phyloP scores from a whole-genome alignment of 2,888 invertebrate species.

The Cistogaster globosa region DNA sequence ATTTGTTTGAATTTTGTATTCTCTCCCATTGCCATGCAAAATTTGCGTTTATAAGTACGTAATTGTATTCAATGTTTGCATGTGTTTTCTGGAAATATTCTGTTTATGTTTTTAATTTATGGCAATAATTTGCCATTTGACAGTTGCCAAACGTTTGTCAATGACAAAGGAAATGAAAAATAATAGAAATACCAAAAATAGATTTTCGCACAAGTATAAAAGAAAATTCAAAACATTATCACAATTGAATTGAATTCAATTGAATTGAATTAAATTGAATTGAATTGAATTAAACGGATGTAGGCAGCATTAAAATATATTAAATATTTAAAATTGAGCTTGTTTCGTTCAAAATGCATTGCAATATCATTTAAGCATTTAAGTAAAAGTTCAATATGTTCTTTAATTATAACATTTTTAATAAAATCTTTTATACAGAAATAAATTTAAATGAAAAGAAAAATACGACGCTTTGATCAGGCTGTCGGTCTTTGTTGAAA shows the following conservation, averaged over 20 bases:
- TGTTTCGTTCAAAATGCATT: no score
- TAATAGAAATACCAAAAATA: constrained; percentile 52
- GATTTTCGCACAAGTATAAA: background rate
- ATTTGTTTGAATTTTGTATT: background rate
- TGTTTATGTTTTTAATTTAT: constrained; percentile 66
- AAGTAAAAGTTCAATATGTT: no score
- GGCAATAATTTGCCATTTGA: constrained; percentile 68
- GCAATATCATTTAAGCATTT: no score
- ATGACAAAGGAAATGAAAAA: constrained; percentile 63
- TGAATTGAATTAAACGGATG: no score
- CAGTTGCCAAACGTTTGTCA: constrained; percentile 68
- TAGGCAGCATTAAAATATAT: no score
- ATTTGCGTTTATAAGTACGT: background rate
- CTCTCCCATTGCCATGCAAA: background rate
- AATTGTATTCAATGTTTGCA: background rate
- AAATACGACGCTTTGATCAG: no score
- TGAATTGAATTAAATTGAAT: background rate
- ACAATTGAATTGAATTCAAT: background rate
- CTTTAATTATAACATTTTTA: no score
- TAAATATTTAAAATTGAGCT: no score
- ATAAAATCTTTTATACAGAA: no score
- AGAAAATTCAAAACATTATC: background rate
- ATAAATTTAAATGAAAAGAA: no score
- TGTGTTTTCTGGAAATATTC: constrained; percentile 48
- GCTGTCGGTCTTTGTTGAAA: no score